These are phyloP conservation scores for Psilopogon haemacephalus DNA, from an alignment of 2,113 vertebrate genomes.

Conservation along the genomic window DNA sequence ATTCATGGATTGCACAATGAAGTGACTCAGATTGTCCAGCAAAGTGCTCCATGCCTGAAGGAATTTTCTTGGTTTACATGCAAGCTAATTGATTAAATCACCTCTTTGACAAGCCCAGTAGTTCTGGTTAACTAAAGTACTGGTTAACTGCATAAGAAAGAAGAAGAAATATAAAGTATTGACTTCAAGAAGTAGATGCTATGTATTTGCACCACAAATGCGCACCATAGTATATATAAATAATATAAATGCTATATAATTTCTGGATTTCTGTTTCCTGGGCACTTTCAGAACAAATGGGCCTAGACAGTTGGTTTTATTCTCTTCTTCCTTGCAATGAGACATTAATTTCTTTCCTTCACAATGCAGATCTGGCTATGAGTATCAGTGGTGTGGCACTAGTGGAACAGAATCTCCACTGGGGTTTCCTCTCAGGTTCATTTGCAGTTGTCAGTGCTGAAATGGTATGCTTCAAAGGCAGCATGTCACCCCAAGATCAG, in stretches of 20 bases:
- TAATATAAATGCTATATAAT: neutral
- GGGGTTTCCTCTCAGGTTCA: neutral
- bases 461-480: neutral
- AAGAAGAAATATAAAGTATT: slow-evolving; percentile 7
- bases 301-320: neutral
- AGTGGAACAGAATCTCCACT: neutral
- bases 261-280: neutral
- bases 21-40: neutral
- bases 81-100: slow-evolving; percentile 42
- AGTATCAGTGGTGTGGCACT: neutral
- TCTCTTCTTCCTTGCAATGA: neutral
- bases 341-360: neutral
- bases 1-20: slow-evolving; percentile 24
- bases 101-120: neutral
- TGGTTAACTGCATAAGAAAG: neutral
- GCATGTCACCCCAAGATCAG: neutral
- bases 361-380: neutral
- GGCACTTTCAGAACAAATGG: neutral
- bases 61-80: neutral
- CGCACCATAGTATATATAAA: neutral
- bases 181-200: neutral
- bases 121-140: neutral
- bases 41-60: neutral
- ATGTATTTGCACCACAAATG: neutral
- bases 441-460: neutral